phyloP scores from a whole-genome alignment of 2,113 vertebrate species.

The Galemys pyrenaicus region DNA sequence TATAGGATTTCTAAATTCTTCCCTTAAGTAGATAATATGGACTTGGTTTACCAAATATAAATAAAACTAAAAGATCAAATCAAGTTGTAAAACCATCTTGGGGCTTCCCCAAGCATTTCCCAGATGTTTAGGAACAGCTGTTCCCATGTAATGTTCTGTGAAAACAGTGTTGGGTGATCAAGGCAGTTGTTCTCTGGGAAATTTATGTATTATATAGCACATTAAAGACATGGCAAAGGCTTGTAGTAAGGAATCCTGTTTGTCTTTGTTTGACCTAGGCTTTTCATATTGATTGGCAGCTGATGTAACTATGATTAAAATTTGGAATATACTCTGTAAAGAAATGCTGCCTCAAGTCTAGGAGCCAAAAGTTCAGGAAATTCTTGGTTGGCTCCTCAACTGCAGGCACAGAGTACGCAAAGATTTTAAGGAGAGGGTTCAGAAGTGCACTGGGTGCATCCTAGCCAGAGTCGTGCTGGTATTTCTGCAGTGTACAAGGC shows the following conservation, averaged over 20 bases:
- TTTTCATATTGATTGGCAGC: not conserved
- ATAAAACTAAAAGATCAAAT: not conserved
- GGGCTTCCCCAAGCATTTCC: not conserved
- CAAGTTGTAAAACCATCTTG: not conserved
- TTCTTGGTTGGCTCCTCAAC: not conserved
- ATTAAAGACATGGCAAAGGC: not conserved
- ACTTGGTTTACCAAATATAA: not conserved
- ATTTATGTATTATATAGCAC: not conserved
- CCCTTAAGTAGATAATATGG: not conserved
- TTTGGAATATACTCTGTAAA: not conserved
- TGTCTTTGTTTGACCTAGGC: not conserved
- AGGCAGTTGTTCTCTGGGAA: not conserved
- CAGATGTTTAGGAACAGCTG: not conserved
- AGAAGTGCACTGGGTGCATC: not conserved
- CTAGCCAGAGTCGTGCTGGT: not conserved
- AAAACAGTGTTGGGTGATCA: not conserved
- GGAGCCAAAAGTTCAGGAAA: not conserved
- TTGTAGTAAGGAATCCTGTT: not conserved
- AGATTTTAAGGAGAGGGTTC: not conserved
- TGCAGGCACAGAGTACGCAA: not conserved
- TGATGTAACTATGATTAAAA: not conserved
- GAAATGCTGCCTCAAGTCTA: not conserved
- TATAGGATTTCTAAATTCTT: not conserved
- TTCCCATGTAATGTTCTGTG: not conserved
- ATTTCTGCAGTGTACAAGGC: accelerated